Percentiles rank a stretch among this genome's conserved stretches.
These are phyloP conservation scores for Eretmochelys imbricata DNA, from an alignment of 2,113 vertebrate species.

Conservation along the genomic window DNA sequence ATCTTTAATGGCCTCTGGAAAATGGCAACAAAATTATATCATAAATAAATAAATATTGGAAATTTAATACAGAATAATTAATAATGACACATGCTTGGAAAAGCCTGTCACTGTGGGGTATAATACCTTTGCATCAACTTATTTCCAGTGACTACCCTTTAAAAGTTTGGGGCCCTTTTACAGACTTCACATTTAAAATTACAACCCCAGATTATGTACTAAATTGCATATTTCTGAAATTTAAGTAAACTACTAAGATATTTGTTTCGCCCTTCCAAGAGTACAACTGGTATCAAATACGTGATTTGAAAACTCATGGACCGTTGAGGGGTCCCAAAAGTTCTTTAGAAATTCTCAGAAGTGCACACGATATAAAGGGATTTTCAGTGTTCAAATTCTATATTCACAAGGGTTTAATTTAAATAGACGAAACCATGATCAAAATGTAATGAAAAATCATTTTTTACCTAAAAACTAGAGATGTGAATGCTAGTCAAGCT, in stretches of 20 bases:
- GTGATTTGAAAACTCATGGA: neutral
- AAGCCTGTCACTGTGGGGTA: neutral
- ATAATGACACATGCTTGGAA: neutral
- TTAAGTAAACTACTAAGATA: neutral
- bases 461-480: neutral
- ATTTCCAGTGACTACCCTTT: neutral
- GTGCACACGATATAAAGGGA: neutral
- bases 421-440: neutral
- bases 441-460: neutral
- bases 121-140: neutral
- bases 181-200: neutral
- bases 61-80: neutral
- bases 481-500: neutral
- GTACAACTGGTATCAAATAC: neutral
- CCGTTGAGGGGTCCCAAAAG: neutral
- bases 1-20: neutral
- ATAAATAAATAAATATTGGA: neutral
- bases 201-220: neutral
- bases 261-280: neutral
- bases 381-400: neutral
- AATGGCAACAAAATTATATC: neutral
- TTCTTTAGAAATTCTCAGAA: neutral
- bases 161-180: neutral
- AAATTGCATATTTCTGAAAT: neutral
- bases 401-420: neutral